phyloP scores from a whole-genome alignment of 2,797 vertebrate species.

The Pyrocephalus nanus region DNA sequence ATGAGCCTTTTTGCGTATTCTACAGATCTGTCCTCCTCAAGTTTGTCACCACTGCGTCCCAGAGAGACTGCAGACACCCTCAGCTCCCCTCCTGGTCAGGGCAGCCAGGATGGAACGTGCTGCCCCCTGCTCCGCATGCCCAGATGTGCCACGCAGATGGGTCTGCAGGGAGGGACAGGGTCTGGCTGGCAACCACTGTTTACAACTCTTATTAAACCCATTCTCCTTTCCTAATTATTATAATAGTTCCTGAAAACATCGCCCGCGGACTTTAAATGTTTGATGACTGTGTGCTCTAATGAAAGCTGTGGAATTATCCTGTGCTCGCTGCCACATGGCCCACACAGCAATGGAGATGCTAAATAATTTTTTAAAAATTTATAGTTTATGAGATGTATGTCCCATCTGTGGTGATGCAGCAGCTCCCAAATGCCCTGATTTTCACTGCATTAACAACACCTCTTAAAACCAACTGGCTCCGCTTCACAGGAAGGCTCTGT shows the following conservation, averaged over 20 bases:
- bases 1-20: not conserved
- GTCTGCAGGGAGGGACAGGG: not conserved
- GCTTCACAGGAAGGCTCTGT: constrained; percentile 30
- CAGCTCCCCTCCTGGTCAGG: not conserved
- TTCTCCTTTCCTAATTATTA: constrained; percentile 40
- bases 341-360: constrained; percentile 19
- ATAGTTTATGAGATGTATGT: constrained; percentile 60
- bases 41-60: not conserved
- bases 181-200: not conserved
- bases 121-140: not conserved
- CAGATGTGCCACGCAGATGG: constrained; percentile 10
- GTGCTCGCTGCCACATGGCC: constrained; percentile 41
- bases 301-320: constrained; percentile 34
- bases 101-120: not conserved
- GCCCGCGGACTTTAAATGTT: constrained; percentile 17
- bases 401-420: constrained; percentile 58
- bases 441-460: constrained; percentile 54
- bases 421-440: constrained; percentile 50
- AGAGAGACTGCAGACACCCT: not conserved
- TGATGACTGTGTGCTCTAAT: not conserved
- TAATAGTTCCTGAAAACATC: constrained; percentile 24
- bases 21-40: not conserved
- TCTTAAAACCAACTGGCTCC: constrained; percentile 60
- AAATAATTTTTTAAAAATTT: constrained; percentile 70
- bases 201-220: constrained; percentile 31